Percentiles rank a stretch among this genome's conserved stretches.
Evolutionary conservation across 2,888 invertebrate genomes (phyloP).

Genomic region (Temnothorax ravouxi): DNA sequence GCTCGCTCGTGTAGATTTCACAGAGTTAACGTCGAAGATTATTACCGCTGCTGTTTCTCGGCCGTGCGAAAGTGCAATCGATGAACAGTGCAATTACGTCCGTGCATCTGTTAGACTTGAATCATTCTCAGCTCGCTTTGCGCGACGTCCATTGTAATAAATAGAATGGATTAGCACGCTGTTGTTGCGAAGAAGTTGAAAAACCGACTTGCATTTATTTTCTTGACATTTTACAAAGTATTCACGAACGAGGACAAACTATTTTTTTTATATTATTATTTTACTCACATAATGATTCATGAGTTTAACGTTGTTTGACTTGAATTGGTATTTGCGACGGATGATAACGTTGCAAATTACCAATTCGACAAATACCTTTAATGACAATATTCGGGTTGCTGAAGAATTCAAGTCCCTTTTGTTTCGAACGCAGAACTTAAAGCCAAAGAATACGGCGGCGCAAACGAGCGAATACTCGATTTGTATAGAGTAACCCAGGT

Average conservation of each 20-base stretch:
- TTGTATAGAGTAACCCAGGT: too few species aligned
- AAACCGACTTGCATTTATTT: slow-evolving; percentile 2
- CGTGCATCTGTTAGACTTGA: slow-evolving; percentile 23
- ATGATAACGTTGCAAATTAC: background rate
- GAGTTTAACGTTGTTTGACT: background rate
- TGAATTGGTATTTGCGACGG: background rate
- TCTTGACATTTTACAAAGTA: slow-evolving; percentile 4
- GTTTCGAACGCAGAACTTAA: slow-evolving; percentile 39
- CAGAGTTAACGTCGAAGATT: slow-evolving; percentile 1
- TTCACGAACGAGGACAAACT: too few species aligned
- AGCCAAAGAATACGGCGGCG: slow-evolving; percentile 65
- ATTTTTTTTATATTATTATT: background rate
- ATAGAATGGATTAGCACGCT: background rate
- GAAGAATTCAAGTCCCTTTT: slow-evolving; percentile 17
- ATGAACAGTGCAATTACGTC: slow-evolving; percentile 34
- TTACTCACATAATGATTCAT: background rate
- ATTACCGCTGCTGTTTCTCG: slow-evolving; percentile 11
- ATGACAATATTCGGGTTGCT: background rate
- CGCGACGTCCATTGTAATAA: background rate
- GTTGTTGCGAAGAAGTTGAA: background rate
- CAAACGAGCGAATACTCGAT: too few species aligned
- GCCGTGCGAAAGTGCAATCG: slow-evolving; percentile 30
- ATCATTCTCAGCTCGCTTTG: background rate
- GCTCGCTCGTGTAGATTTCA: background rate
- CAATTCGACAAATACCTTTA: background rate